Base-by-base conservation (phyloP, 2,113 vertebrate genomes). In the Prinia subflava region DNA sequence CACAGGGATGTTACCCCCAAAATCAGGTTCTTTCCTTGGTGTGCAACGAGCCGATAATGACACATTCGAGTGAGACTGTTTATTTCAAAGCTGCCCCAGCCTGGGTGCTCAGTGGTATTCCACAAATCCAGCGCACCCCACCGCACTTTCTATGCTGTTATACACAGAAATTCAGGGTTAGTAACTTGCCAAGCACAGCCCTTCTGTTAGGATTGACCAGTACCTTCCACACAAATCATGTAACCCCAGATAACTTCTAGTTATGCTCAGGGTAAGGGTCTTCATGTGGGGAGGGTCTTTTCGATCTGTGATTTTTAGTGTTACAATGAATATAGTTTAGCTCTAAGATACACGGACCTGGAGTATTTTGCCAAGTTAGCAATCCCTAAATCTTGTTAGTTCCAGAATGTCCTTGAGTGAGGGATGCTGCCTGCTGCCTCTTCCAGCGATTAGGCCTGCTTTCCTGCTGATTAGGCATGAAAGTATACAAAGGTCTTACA, bases 1-100 rank as follows among this genome's bases (percentile, higher is more conserved):
- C 24, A 0, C 9, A 0, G 21, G 11, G 62, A 1, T 20, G 11
- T 2, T 7, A 5, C 4, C 11, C 15, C 2, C 7, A 41, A 60
- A 56, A 5, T 13, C 8, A 4, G 7, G 7, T 14, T 75, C 30
- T 39, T 20, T 25, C 79, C 4, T 5, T 37, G 50, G 13, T 20
- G 68, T 25, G 69, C 69, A 10, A 3, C 4, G 53, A 31, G 39
- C 11, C 9, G 4, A 2, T 18, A 62, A 7, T 16, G 55, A 5
- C 55, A 53, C 19, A 24, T 33, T 23, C 10, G 10, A 47, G 27
- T 21, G 62, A 39, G 19, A n/a, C n/a, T 28, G 33, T 9, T 89
- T 17, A 15, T 41, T 47, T 62, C 25, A 20, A 17, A 55, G 35
- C 35, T 63, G 21, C 21, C 30, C 12, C 22, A 49, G 30, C n/a